Evolutionary conservation across 2,888 invertebrate species (phyloP).

Genomic region (Caenorhabditis imperialis): DNA sequence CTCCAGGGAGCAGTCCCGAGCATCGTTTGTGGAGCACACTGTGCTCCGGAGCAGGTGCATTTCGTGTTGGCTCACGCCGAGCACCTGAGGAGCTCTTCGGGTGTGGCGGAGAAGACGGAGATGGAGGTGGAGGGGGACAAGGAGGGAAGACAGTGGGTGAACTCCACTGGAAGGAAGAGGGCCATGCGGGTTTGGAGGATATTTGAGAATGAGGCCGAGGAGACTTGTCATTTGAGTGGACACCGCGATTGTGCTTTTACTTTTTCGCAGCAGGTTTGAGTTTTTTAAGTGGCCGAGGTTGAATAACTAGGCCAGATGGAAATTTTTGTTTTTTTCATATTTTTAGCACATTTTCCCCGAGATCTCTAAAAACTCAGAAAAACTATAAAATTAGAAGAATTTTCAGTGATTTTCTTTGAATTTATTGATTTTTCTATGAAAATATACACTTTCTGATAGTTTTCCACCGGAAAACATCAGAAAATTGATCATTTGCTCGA

Average conservation of each 20-base stretch:
- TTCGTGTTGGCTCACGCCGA: constrained; percentile 36
- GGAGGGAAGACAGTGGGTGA: constrained; percentile 45
- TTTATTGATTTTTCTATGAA: too few relatives aligned
- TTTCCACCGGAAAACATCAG: too few relatives aligned
- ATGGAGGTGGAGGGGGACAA: constrained; percentile 62
- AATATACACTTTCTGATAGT: too few relatives aligned
- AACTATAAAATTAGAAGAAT: too few relatives aligned
- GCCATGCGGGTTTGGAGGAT: constrained; percentile 64
- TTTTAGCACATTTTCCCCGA: too few relatives aligned
- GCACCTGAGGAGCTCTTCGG: constrained; percentile 13
- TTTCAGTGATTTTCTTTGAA: too few relatives aligned
- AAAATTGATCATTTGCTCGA: too few relatives aligned
- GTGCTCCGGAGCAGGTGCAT: constrained; percentile 32
- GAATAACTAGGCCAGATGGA: too few relatives aligned
- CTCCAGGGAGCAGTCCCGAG: not conserved
- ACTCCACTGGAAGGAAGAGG: constrained; percentile 31
- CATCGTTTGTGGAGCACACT: constrained; percentile 37
- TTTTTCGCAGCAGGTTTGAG: constrained; percentile 55
- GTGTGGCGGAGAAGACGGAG: constrained; percentile 6
- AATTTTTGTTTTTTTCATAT: too few relatives aligned
- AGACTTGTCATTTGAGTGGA: constrained; percentile 43
- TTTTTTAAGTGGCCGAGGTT: too few relatives aligned
- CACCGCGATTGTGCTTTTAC: constrained; percentile 62
- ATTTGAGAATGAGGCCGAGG: constrained; percentile 64
- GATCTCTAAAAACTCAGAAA: too few relatives aligned